Evolutionary conservation across 2,113 vertebrate genomes (phyloP).

Genomic region (Istiophorus platypterus): DNA sequence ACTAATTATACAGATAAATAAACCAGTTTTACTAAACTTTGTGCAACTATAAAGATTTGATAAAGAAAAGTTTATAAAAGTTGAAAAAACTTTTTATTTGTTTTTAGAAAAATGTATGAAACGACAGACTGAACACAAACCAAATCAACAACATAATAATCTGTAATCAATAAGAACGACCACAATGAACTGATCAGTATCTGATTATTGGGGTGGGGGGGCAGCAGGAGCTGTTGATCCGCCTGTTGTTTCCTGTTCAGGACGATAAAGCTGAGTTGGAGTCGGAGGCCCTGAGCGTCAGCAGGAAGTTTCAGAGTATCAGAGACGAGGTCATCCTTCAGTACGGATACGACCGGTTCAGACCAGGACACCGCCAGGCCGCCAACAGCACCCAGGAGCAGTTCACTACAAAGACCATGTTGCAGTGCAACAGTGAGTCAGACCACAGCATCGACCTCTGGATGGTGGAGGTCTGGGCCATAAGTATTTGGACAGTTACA

Average conservation of each 20-base stretch:
- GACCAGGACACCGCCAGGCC: accelerated
- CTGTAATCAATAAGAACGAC: background rate
- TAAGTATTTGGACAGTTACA: too few relatives aligned
- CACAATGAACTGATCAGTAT: too few relatives aligned
- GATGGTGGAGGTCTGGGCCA: constrained; percentile 39
- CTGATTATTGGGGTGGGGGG: background rate
- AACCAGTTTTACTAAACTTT: too few relatives aligned
- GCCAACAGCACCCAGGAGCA: constrained; percentile 77
- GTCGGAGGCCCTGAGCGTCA: constrained; percentile 72
- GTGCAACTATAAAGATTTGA: too few relatives aligned
- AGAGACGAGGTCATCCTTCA: constrained; percentile 83
- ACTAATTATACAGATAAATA: too few relatives aligned
- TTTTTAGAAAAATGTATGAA: too few relatives aligned
- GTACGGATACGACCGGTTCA: constrained; percentile 74
- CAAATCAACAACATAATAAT: too few relatives aligned
- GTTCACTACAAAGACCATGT: constrained; percentile 83
- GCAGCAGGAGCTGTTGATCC: background rate
- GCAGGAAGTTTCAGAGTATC: constrained; percentile 78
- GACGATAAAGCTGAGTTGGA: constrained; percentile 68
- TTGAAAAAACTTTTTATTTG: too few relatives aligned
- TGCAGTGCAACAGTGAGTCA: constrained; percentile 89
- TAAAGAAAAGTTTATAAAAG: too few relatives aligned
- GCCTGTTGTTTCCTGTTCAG: constrained; percentile 61
- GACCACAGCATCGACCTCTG: constrained; percentile 38
- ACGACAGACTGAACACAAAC: too few relatives aligned